phyloP scores from a whole-genome alignment of 2,113 vertebrate species.

The Coptodon rendalli region DNA sequence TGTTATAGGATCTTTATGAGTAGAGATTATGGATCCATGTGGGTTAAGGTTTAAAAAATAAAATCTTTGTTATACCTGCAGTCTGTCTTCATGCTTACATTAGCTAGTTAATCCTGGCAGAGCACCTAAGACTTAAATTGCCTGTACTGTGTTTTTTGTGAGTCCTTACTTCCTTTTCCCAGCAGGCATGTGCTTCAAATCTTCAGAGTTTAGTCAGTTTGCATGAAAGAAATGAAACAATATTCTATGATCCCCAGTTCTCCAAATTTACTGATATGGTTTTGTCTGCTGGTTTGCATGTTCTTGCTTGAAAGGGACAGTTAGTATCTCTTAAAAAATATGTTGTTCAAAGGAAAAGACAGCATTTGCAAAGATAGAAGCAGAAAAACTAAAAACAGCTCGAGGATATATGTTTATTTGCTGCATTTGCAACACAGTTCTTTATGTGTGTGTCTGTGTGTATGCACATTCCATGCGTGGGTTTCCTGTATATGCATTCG shows the following conservation, averaged over 20 bases:
- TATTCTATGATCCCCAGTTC: background rate
- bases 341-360: background rate
- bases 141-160: background rate
- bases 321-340: background rate
- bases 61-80: background rate
- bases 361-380: background rate
- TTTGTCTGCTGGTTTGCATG: background rate
- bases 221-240: background rate
- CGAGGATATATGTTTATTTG: conserved; percentile 2
- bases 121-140: background rate
- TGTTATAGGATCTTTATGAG: background rate
- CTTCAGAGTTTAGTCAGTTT: background rate
- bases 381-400: conserved; percentile 23
- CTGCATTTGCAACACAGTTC: background rate
- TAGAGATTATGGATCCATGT: background rate
- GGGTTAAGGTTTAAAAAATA: background rate
- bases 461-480: background rate
- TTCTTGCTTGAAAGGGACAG: background rate
- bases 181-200: background rate
- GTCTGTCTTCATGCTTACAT: background rate
- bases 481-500: background rate
- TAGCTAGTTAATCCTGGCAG: background rate
- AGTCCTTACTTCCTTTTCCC: background rate
- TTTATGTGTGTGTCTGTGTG: background rate
- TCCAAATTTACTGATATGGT: background rate